Evolutionary conservation across 2,888 invertebrate species (phyloP), one percentile per base, ranked within the genome.

Genomic region (Altica lythri): DNA sequence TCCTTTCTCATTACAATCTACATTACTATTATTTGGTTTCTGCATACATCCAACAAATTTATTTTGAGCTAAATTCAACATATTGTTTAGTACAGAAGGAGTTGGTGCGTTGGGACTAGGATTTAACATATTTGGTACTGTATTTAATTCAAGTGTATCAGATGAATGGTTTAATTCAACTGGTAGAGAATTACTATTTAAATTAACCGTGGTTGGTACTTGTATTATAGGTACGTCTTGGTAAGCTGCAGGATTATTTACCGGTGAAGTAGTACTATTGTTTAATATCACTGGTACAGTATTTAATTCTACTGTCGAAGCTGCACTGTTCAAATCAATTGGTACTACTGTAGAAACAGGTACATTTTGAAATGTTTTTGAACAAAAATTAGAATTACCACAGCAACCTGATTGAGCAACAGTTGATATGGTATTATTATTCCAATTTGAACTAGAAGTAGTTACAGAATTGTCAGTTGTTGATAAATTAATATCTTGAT

Each of bases 1-100:
- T 2, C 66, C 67, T 43, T 70, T 68, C 25, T 67, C 63, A 14
- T 56, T 61, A 44, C 70, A 70, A 35, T 53, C n/a, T n/a, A n/a
- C 59, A 10, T 57, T 22, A 25, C 40, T 45, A 18, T 48, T 18
- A 22, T 45, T 52, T 25, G 50, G 49, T 13, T 49, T 49, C 10
- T 8, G 10, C 19, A 40, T 49, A 14, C 49, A 49, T 2, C 32
- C 17, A 1, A 40, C 8, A 12, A 49, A 12, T 17, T 48, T 43
- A 34, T 29, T 45, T 25, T 49, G 50, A 4, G 25, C 30, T n/a
- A 45, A 37, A 12, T 46, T 46, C 9, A 49, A 40, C 17, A 63
- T 48, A 10, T 17, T 45, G 14, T 40, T 57, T 34, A 63, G 60
- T 5, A 9, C 25, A 4, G 42, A 27, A 3, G 35, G 12, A 16